Base-by-base conservation (phyloP, 1,140 invertebrate genomes). In the Camponotus floridanus region DNA sequence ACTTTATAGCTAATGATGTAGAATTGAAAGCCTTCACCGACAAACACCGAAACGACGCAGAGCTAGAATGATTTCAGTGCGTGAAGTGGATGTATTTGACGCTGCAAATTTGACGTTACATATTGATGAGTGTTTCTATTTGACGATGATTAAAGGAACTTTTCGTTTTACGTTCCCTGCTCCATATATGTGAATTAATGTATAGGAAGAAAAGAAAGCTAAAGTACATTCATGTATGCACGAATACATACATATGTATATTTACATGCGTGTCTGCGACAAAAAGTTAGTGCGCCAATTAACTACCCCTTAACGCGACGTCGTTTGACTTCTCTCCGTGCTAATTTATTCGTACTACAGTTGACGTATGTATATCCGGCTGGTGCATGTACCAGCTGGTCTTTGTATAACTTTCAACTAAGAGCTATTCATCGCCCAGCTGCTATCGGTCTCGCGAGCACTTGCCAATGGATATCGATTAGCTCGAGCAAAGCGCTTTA, bases 261-360 rank as follows among this genome's bases (percentile, higher is more conserved):
- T 33, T 11, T 59, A 65, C 3, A 31, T 26, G 61, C 36, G 21
- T 67, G 79, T 48, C 67, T 61, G 55, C 64, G 45, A 64, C 42
- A 70, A 67, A 70, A 67, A 88, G 76, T 88, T 91, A 89, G 87
- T 86, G 55, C 85, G 81, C 76, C 88, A 91, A 90, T 91, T 91
- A 90, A 88, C 83, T 90, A 67, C 61, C 71, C 70, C 67, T 91
- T 83, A 84, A 85, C 81, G 70, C 31, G 71, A 48, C 78, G 48
- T 88, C 61, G 57, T 31, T 79, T n/a, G 73, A 85, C 36, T 42
- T 36, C 42, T 45, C 42, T 13, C 36, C 64, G 62, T 67, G 80
- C 61, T 90, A 91, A 90, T 88, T 86, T 88, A 91, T 86, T 89
- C 86, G 85, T 90, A 67, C 76, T 26, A 26, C 62, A 67, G 57